A percentile compares a stretch with the other conserved stretches of the same genome.
Conservation (phyloP, 1,140 invertebrate genomes). For the Tribolium madens region DNA sequence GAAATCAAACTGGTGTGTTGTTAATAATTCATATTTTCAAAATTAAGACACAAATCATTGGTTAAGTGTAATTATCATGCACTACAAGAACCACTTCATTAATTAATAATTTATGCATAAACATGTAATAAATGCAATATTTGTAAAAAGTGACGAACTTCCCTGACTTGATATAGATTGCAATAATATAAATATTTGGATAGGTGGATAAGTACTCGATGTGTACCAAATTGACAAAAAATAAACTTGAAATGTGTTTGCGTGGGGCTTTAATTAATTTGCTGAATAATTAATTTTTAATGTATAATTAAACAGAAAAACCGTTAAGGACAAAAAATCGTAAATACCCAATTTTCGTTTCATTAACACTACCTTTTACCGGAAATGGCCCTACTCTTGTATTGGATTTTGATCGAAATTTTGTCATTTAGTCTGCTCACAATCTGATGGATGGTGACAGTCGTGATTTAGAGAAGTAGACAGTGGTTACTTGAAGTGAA, state of each 20-base stretch:
- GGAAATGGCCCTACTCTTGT: conserved; percentile 1
- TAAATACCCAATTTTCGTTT: conserved; percentile 14
- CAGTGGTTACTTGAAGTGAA: too few relatives aligned
- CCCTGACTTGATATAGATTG: too few relatives aligned
- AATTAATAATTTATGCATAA: background rate
- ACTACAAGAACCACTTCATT: background rate
- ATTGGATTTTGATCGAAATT: background rate
- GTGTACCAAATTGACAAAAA: background rate
- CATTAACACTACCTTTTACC: conserved; percentile 1
- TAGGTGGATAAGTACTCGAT: too few relatives aligned
- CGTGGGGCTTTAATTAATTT: conserved; percentile 3
- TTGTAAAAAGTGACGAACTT: too few relatives aligned
- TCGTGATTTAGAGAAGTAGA: background rate
- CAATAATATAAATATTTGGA: too few relatives aligned
- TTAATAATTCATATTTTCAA: background rate
- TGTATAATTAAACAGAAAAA: conserved; percentile 21
- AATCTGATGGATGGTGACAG: background rate
- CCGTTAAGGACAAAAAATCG: background rate
- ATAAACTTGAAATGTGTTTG: background rate
- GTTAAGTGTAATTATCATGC: background rate
- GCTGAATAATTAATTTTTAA: conserved; percentile 1
- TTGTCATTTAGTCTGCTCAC: background rate
- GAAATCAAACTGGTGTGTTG: too few relatives aligned
- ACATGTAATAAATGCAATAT: too few relatives aligned
- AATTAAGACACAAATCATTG: conserved; percentile 24